Percentiles rank a stretch among this genome's conserved stretches.
These are phyloP conservation scores for Elmis aenea DNA, from an alignment of 2,888 invertebrate genomes.

Conservation along the genomic window DNA sequence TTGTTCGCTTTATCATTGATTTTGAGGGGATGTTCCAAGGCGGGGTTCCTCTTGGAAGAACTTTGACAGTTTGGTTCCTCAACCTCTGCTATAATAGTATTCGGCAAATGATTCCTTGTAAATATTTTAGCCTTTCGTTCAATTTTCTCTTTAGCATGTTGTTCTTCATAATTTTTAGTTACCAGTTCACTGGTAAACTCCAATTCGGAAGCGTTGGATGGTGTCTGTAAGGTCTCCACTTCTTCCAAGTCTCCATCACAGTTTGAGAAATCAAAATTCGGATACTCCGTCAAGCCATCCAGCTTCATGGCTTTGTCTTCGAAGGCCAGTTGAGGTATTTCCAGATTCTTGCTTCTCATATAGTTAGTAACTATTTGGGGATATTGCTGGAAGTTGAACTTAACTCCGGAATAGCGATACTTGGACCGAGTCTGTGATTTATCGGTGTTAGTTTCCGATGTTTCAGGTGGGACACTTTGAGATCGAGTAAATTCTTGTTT, in stretches of 20 bases:
- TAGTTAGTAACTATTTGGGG: slow-evolving; percentile 70
- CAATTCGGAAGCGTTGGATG: slow-evolving; percentile 74
- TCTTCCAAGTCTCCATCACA: slow-evolving; percentile 48
- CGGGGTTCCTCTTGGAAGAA: slow-evolving; percentile 5
- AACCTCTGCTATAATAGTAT: slow-evolving; percentile 46
- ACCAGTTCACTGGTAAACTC: slow-evolving; percentile 50
- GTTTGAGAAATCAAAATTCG: slow-evolving; percentile 30
- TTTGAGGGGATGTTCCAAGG: slow-evolving; percentile 12
- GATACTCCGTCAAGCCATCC: slow-evolving; percentile 32
- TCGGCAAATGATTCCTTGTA: slow-evolving; percentile 45
- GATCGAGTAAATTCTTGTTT: slow-evolving; percentile 27
- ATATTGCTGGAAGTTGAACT: slow-evolving; percentile 69
- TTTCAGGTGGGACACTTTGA: slow-evolving; percentile 39
- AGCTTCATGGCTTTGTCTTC: slow-evolving; percentile 54
- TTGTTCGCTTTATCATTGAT: slow-evolving; percentile 11
- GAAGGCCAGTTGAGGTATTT: slow-evolving; percentile 57
- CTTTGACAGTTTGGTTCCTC: slow-evolving; percentile 27
- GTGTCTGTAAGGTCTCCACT: slow-evolving; percentile 63
- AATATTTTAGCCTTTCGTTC: slow-evolving; percentile 44
- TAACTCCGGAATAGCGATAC: slow-evolving; percentile 65
- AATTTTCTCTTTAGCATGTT: slow-evolving; percentile 26
- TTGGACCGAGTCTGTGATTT: slow-evolving; percentile 25
- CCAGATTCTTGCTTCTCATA: slow-evolving; percentile 69
- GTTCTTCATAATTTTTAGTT: slow-evolving; percentile 16
- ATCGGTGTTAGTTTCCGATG: slow-evolving; percentile 20